Conservation (phyloP, 2,797 vertebrate species). For the Anguilla obscura region DNA sequence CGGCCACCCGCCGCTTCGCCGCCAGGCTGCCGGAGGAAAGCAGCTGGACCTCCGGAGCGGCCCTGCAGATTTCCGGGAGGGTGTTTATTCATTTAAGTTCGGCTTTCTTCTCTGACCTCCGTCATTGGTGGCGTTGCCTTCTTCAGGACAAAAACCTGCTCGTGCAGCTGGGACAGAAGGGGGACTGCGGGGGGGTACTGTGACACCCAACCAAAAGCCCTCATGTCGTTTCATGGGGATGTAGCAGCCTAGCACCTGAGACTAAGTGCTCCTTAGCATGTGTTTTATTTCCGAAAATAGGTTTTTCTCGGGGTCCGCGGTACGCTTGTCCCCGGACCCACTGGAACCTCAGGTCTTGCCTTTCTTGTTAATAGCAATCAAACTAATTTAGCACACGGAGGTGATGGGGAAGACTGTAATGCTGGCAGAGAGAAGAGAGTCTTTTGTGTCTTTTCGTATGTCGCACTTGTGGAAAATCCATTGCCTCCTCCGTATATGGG, state of each 20-base stretch:
- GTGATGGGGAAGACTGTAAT: background rate
- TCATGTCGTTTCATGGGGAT: conserved; percentile 13
- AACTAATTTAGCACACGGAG: background rate
- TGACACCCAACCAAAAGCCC: background rate
- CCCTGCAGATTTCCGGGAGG: background rate
- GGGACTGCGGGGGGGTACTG: background rate
- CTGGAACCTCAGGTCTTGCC: conserved; percentile 14
- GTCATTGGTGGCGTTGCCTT: background rate
- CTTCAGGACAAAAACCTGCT: background rate
- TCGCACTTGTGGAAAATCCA: background rate
- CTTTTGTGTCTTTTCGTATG: conserved; percentile 11
- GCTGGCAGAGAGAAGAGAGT: background rate
- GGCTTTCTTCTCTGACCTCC: background rate
- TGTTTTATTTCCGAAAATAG: background rate
- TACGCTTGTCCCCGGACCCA: background rate
- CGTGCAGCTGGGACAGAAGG: background rate
- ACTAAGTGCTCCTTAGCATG: conserved; percentile 21
- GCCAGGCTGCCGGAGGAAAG: background rate
- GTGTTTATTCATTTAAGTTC: background rate
- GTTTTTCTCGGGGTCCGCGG: conserved; percentile 12
- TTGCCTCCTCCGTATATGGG: background rate
- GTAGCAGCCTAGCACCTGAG: background rate
- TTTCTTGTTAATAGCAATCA: conserved; percentile 14
- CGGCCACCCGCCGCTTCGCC: too few species aligned
- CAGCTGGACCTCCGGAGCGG: background rate